These are phyloP conservation scores for Stichopus chloronotus DNA, from an alignment of 35 echinoderm and acorn worm genomes.

Conservation along the genomic window DNA sequence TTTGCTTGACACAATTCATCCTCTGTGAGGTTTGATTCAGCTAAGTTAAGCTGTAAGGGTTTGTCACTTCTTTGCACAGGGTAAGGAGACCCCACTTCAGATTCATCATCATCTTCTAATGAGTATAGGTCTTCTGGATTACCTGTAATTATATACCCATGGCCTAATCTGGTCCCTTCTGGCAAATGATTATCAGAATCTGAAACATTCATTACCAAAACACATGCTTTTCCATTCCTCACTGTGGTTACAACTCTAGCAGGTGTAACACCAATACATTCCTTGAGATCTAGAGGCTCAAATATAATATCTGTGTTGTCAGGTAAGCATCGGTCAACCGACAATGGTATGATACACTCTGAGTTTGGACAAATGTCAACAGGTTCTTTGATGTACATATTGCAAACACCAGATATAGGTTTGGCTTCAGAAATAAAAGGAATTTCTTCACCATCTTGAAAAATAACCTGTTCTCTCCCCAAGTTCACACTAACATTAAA, in stretches of 20 bases:
- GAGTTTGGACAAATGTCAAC: neutral
- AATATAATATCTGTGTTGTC: neutral
- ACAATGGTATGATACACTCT: neutral
- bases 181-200: too few species aligned
- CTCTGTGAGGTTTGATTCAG: neutral
- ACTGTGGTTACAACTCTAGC: too few species aligned
- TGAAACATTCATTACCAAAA: too few species aligned
- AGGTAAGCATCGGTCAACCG: neutral
- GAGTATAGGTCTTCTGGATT: neutral
- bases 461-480: neutral
- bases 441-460: too few species aligned
- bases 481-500: neutral
- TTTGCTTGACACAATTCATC: neutral
- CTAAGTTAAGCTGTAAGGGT: neutral
- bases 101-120: too few species aligned
- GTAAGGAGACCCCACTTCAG: too few species aligned
- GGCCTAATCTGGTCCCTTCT: too few species aligned
- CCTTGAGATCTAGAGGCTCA: constrained; percentile 1
- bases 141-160: neutral
- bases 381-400: too few species aligned
- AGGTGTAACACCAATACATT: neutral
- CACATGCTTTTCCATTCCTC: too few species aligned
- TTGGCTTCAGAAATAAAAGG: too few species aligned
- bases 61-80: too few species aligned
- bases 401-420: too few species aligned